Evolutionary conservation across 2,797 vertebrate species (phyloP), one percentile per base, ranked within the genome.

Genomic region (Acrossocheilus fasciatus): DNA sequence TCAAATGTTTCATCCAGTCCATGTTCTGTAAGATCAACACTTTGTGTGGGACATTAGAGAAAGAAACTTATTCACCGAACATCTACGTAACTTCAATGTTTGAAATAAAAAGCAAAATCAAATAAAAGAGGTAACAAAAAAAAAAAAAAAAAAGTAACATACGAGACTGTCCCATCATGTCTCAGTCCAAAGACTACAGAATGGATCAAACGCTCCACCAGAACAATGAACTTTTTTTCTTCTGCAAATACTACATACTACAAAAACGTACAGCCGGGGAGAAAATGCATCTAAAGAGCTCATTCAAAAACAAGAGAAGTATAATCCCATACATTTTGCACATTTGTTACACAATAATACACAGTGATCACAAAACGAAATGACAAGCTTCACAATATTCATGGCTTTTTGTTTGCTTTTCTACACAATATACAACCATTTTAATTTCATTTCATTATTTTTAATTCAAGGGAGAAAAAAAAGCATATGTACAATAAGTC

Each of bases 401-500:
- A 96, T 95, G 96, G 96, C 94, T 95, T 95, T 93, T 92, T 93
- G 87, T 91, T 91, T 93, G 93, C 93, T 93, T 94, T 95, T 96
- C 93, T 96, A 96, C 95, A 98, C 96, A 97, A 98, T 98, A 96
- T 98, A 98, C 97, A 98, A 96, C 96, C 96, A 96, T 94, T 94
- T 93, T 93, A 91, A 91, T 87, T 91, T 91, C 83, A 88, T 93
- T 94, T 94, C 93, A 79, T 85, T 86, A 90, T 93, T 95, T 95
- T 96, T 97, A 96, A 95, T 95, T 95, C 96, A 94, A 95, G 95
- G 96, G 96, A 93, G 15, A 52, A 18, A 94, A 95, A 95, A 97
- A 96, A 96, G 96, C 96, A 93, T 97, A 96, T 98, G 94, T 97
- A 98, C 97, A 98, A 96, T 95, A 96, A 97, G 96, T 97, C 96